Conservation (phyloP, 2,888 invertebrate species). For the Morpho deidamia region DNA sequence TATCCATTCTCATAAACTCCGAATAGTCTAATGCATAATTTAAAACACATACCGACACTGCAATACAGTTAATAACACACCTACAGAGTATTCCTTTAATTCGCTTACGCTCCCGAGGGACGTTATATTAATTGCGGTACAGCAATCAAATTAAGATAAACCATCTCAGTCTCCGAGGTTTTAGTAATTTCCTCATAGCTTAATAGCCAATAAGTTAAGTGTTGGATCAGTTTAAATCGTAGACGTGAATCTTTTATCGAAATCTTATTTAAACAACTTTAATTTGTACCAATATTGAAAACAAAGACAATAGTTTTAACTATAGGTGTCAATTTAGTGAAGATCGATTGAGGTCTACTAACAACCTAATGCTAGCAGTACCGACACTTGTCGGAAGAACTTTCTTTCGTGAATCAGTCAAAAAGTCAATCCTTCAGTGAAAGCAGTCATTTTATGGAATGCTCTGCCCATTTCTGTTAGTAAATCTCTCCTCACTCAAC, state of each 20-base stretch:
- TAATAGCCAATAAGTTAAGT: neutral
- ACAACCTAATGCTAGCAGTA: no score
- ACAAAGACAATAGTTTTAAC: no score
- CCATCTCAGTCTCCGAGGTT: constrained; percentile 9
- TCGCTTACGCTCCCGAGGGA: constrained; percentile 13
- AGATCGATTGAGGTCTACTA: no score
- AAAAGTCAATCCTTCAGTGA: no score
- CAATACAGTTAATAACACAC: constrained; percentile 41
- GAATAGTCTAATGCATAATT: constrained; percentile 38
- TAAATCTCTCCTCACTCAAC: no score
- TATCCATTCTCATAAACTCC: constrained; percentile 19
- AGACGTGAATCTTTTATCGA: neutral
- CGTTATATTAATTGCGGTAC: constrained; percentile 26
- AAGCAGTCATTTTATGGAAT: no score
- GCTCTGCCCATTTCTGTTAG: no score
- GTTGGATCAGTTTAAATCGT: neutral
- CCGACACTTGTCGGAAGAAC: no score
- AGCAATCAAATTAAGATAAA: constrained; percentile 31
- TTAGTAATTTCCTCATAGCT: neutral
- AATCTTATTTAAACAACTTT: neutral
- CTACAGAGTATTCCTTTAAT: constrained; percentile 22
- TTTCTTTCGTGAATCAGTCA: no score
- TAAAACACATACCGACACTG: constrained; percentile 36
- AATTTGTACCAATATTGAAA: no score
- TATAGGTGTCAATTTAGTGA: no score